Conservation (phyloP, 2,797 vertebrate species). For the Adrianichthys oophorus region DNA sequence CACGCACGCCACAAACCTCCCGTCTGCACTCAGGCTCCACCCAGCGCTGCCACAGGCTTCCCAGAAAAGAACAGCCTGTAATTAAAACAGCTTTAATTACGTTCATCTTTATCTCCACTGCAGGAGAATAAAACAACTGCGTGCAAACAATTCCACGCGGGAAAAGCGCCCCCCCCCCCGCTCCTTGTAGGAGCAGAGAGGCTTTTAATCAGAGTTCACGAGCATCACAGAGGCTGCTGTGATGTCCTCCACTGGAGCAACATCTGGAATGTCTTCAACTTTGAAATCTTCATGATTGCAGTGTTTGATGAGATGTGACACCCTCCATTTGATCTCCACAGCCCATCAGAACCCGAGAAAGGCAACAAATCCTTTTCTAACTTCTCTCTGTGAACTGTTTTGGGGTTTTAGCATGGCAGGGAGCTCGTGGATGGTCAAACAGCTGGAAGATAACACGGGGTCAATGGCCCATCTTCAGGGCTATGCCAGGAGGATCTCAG, state of each 20-base stretch:
- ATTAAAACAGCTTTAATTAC: conserved; percentile 76
- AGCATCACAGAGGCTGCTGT: conserved; percentile 39
- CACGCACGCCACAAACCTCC: conserved; percentile 77
- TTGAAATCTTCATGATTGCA: conserved; percentile 15
- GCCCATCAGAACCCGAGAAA: neutral
- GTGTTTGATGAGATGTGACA: too few species aligned
- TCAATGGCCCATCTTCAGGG: conserved; percentile 16
- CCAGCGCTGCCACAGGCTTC: conserved; percentile 71
- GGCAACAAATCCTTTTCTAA: conserved; percentile 17
- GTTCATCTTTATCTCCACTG: conserved; percentile 66
- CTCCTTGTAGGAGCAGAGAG: neutral
- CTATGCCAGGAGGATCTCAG: conserved; percentile 29
- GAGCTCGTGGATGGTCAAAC: too few species aligned
- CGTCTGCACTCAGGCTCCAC: conserved; percentile 75
- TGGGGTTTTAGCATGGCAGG: too few species aligned
- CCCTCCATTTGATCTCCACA: too few species aligned
- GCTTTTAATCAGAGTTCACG: conserved; percentile 65
- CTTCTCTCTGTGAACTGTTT: neutral
- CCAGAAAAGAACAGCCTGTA: conserved; percentile 77
- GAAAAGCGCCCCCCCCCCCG: conserved; percentile 14
- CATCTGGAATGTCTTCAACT: conserved; percentile 55
- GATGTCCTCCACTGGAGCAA: conserved; percentile 46
- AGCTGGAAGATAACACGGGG: too few species aligned
- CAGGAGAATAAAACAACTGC: conserved; percentile 53
- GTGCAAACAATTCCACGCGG: conserved; percentile 63